Evolutionary conservation across 2,888 invertebrate species (phyloP), one percentile per base, ranked within the genome.

Genomic region (Ditylenchus weischeri): DNA sequence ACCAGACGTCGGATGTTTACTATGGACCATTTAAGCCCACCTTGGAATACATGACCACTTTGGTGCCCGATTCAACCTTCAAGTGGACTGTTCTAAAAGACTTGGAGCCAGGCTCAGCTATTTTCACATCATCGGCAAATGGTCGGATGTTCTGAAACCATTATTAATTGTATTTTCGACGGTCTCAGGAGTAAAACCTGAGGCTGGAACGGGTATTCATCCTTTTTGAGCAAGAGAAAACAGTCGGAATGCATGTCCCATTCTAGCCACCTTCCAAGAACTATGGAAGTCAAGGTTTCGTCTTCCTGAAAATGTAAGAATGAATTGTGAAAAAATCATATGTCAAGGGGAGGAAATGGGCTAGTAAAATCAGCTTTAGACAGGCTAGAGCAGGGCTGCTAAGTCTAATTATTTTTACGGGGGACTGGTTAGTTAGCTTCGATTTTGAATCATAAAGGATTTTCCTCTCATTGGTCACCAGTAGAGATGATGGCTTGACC

Each of bases 41-140:
- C 58, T 73, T 78, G 21, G 75, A 78, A 51, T 65, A 77, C 15
- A 66, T 66, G 18, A 74, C 69, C 35, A 78, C 65, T 29, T 65
- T 62, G 29, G 64, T 69, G 2, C 75, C 77, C 29, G 64, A 58
- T 60, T 81, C 79, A 51, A 81, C 71, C 59, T 75, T 74, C 36
- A 78, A 63, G n/a, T 79, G 77, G 59, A 71, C 74, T 6, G 78
- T 69, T 58, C 80, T 79, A 75, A 80, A 82, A 23, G 72, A 74
- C 66, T 76, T 76, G 47, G 80, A 78, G 7, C 76, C 79, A 18
- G 76, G 76, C 57, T 82, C 80, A 5, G 81, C 78, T 15, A 80
- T 66, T 61, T 78, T 76, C 23, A 82, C 72, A 51, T 80, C 78
- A 5, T 78, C 77, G 1, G 77, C 76, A 64, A 78, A 79, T 11